phyloP scores from a whole-genome alignment of 2,797 vertebrate species.

The Echeneis naucrates region DNA sequence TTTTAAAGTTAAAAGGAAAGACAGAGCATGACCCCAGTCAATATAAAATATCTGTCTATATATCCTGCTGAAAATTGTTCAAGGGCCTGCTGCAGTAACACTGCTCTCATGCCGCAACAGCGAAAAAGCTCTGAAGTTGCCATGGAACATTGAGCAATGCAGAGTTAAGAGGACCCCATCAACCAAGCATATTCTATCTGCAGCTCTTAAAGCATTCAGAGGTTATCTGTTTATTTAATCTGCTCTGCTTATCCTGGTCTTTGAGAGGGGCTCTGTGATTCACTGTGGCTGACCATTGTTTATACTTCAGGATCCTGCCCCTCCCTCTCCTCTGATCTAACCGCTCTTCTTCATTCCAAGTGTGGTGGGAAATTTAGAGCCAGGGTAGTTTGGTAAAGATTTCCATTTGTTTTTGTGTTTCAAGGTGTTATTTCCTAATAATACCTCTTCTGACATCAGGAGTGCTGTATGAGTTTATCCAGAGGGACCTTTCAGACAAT shows the following conservation, averaged over 20 bases:
- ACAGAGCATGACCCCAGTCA: background rate
- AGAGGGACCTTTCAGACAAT: constrained; percentile 11
- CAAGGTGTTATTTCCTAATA: constrained; percentile 48
- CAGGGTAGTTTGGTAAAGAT: constrained; percentile 47
- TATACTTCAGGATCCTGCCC: constrained; percentile 74
- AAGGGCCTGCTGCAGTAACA: constrained; percentile 18
- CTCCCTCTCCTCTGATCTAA: constrained; percentile 71
- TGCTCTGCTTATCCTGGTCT: constrained; percentile 73
- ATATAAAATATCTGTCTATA: constrained; percentile 26
- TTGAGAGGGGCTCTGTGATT: constrained; percentile 76
- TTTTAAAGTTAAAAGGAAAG: constrained; percentile 18
- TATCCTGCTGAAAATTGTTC: constrained; percentile 14
- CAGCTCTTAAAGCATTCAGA: constrained; percentile 67
- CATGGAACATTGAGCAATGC: constrained; percentile 58
- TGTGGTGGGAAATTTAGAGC: constrained; percentile 62
- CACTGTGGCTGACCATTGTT: constrained; percentile 77
- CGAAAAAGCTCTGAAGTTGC: constrained; percentile 52
- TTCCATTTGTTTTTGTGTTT: constrained; percentile 53
- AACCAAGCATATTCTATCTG: constrained; percentile 61
- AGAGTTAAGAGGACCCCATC: constrained; percentile 61
- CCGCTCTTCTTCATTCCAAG: constrained; percentile 64
- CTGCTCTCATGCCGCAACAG: constrained; percentile 9
- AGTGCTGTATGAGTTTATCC: constrained; percentile 32
- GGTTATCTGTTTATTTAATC: constrained; percentile 80
- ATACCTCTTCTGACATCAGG: constrained; percentile 37